Percentiles rank a stretch among this genome's conserved stretches.
Evolutionary conservation across 2,113 vertebrate species (phyloP).

Genomic region (Bothrops jararaca): DNA sequence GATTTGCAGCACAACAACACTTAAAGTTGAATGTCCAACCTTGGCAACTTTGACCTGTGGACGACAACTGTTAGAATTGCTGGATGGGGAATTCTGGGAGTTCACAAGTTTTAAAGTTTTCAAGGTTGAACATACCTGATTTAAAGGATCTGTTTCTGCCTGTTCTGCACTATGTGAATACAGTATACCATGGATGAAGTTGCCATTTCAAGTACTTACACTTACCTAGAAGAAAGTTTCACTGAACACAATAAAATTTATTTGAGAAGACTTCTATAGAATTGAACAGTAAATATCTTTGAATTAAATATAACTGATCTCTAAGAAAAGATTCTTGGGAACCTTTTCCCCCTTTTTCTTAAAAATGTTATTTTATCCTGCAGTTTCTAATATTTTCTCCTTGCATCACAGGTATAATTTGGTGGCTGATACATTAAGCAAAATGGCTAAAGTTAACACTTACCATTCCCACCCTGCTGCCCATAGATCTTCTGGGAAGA

Average conservation of each 20-base stretch:
- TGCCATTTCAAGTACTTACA: not conserved
- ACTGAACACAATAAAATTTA: not conserved
- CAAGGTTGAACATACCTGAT: not conserved
- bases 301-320: not conserved
- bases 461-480: slow-evolving; percentile 70
- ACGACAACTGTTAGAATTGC: not conserved
- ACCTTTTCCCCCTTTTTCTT: not conserved
- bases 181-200: no score
- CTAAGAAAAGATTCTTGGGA: not conserved
- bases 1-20: not conserved
- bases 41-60: not conserved
- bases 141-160: not conserved
- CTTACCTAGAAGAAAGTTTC: not conserved
- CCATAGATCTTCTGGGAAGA: slow-evolving; percentile 54
- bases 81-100: not conserved
- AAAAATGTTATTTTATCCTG: not conserved
- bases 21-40: not conserved
- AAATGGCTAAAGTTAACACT: slow-evolving; percentile 86
- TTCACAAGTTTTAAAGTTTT: not conserved
- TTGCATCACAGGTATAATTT: slow-evolving; percentile 50
- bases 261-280: not conserved
- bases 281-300: not conserved
- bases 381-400: not conserved
- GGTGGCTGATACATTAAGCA: slow-evolving; percentile 56
- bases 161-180: not conserved